Evolutionary conservation across 1,140 invertebrate species (phyloP).

Genomic region (Sarcophaga bullata): DNA sequence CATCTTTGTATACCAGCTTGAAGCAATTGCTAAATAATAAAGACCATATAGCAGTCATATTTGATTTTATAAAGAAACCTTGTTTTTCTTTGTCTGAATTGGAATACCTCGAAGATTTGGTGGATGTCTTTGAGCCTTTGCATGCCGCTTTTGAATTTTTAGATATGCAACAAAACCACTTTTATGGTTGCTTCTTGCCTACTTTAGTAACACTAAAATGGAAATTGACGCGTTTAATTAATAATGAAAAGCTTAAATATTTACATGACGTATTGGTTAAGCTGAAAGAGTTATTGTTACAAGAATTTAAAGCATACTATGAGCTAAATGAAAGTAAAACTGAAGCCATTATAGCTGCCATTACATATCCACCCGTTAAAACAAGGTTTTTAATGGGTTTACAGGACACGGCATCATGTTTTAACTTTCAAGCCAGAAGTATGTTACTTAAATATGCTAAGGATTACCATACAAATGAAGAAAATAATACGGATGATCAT

Average conservation of each 20-base stretch:
- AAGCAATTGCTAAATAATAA: background rate
- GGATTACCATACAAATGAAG: background rate
- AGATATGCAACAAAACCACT: constrained; percentile 20
- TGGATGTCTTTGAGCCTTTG: background rate
- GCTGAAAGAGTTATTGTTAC: background rate
- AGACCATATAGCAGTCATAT: background rate
- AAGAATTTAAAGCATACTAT: constrained; percentile 11
- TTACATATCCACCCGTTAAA: constrained; percentile 24
- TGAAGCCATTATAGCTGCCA: constrained; percentile 7
- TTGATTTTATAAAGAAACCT: background rate
- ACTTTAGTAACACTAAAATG: constrained; percentile 17
- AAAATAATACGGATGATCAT: background rate
- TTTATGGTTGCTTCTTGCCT: constrained; percentile 26
- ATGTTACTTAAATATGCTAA: constrained; percentile 21
- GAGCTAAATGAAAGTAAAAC: constrained; percentile 5
- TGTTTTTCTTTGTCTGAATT: background rate
- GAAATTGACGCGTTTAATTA: constrained; percentile 22
- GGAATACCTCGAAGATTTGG: constrained; percentile 4
- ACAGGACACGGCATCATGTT: background rate
- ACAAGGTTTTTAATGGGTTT: constrained; percentile 16
- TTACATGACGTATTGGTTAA: background rate
- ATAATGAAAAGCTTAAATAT: constrained; percentile 11
- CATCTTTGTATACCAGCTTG: background rate
- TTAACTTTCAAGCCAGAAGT: constrained; percentile 24
- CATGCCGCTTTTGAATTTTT: constrained; percentile 10